Conservation (phyloP, 2,797 vertebrate species). For the Smutsia temminckii region DNA sequence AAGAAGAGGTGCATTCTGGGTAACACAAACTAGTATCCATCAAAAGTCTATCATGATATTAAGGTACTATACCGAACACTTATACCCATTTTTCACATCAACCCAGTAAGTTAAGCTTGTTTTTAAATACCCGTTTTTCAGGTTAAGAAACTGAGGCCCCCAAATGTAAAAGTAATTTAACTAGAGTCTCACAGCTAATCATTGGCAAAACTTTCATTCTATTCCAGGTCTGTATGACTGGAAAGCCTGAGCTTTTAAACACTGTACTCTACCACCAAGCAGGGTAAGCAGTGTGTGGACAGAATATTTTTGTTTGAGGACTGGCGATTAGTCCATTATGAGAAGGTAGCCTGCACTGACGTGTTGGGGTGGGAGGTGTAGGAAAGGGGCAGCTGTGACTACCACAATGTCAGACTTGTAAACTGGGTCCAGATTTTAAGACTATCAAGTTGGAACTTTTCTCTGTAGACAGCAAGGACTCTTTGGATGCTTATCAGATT, state of each 20-base stretch:
- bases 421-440: not conserved
- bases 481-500: not conserved
- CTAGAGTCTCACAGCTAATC: not conserved
- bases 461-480: not conserved
- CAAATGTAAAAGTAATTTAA: not conserved
- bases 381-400: not conserved
- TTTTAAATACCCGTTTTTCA: slow-evolving; percentile 2
- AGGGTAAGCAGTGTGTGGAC: not conserved
- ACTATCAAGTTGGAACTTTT: not conserved
- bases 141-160: not conserved
- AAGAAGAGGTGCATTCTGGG: not conserved
- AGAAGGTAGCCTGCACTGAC: not conserved
- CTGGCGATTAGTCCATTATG: not conserved
- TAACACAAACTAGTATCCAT: not conserved
- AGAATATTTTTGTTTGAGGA: not conserved
- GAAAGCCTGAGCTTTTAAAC: not conserved
- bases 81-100: not conserved
- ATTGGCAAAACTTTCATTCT: not conserved
- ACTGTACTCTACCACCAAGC: not conserved
- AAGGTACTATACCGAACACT: not conserved
- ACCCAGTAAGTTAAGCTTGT: not conserved
- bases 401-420: not conserved
- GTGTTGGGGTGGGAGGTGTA: not conserved
- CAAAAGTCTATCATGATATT: not conserved
- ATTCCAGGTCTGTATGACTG: not conserved